These are phyloP conservation scores for Zhuqinia jingwanae DNA, from an alignment of 2,888 invertebrate species.

Conservation along the genomic window DNA sequence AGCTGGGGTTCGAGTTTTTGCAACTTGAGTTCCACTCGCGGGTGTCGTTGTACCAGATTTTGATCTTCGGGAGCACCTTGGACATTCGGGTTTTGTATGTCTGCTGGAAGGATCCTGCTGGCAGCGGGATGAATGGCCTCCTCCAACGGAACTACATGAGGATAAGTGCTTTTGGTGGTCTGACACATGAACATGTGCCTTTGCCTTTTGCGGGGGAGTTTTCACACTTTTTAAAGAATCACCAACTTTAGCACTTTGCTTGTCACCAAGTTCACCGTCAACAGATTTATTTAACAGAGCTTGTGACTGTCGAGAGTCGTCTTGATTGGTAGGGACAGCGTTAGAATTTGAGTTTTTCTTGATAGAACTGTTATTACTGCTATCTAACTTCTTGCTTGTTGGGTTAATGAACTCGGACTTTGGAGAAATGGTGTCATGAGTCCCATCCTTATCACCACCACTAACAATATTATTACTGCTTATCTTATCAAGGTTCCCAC, in stretches of 20 bases:
- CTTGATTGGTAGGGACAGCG: background rate
- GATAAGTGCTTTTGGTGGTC: conserved; percentile 65
- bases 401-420: conserved; percentile 64
- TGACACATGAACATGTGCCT: conserved; percentile 62
- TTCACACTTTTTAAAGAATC: conserved; percentile 39
- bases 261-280: background rate
- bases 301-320: background rate
- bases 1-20: conserved; percentile 70
- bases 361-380: too few relatives aligned
- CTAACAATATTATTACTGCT: conserved; percentile 39
- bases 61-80: conserved; percentile 76
- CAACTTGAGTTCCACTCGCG: conserved; percentile 66
- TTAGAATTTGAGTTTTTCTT: conserved; percentile 8
- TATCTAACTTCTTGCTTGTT: conserved; percentile 7
- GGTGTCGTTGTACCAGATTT: conserved; percentile 77
- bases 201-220: conserved; percentile 41
- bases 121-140: conserved; percentile 51
- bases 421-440: conserved; percentile 47
- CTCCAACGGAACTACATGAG: background rate
- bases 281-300: conserved; percentile 3
- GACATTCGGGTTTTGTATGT: conserved; percentile 73
- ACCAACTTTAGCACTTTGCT: background rate
- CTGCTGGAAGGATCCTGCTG: conserved; percentile 52
- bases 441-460: conserved; percentile 21
- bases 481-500: conserved; percentile 66